A percentile compares a stretch with the other conserved stretches of the same genome.
These are phyloP conservation scores for Graptemys geographica DNA, from an alignment of 2,797 vertebrate genomes.

Conservation along the genomic window DNA sequence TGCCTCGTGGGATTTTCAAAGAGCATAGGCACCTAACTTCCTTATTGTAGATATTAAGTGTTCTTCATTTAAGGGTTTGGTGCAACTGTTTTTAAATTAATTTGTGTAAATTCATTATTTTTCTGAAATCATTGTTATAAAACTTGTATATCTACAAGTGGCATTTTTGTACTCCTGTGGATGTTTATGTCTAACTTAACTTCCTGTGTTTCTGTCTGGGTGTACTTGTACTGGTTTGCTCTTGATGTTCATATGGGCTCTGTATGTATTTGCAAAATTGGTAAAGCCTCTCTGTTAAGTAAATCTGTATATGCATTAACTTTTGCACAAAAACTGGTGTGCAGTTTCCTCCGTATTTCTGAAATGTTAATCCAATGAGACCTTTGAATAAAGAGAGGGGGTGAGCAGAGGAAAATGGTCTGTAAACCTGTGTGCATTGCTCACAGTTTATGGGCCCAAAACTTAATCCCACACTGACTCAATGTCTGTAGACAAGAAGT, in stretches of 20 bases:
- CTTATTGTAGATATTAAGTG: too few relatives aligned
- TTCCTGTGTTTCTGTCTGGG: neutral
- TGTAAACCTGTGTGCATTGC: neutral
- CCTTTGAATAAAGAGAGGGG: too few relatives aligned
- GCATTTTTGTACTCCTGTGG: neutral
- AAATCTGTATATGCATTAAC: neutral
- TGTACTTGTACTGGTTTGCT: neutral
- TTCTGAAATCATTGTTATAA: neutral
- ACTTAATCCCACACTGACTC: neutral
- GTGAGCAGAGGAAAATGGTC: neutral
- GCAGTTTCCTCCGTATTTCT: neutral
- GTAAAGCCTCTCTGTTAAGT: neutral
- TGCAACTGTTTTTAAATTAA: neutral
- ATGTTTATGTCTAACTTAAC: neutral
- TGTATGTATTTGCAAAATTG: neutral
- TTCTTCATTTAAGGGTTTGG: neutral
- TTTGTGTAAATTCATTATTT: neutral
- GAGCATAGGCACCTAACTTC: too few relatives aligned
- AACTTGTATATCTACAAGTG: neutral
- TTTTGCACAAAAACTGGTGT: neutral
- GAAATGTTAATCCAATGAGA: neutral
- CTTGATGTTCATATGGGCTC: neutral
- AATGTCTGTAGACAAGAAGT: neutral
- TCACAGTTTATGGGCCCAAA: neutral
- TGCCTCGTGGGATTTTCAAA: too few relatives aligned